A percentile compares a stretch with the other conserved stretches of the same genome.
Conservation (phyloP, 35 echinoderm and acorn worm genomes). For the Diadema setosum region DNA sequence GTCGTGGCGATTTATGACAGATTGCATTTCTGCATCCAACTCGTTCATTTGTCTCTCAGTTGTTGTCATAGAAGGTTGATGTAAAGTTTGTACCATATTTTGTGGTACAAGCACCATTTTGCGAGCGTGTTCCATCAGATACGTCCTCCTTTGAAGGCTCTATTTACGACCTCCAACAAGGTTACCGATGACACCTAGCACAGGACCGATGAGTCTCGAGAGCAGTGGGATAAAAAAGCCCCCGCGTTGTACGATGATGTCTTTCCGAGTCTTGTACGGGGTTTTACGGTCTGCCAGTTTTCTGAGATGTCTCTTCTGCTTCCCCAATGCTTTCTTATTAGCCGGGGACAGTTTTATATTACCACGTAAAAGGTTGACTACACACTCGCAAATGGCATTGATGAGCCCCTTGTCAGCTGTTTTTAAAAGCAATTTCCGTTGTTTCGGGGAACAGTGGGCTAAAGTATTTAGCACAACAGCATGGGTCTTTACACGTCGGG, state of each 20-base stretch:
- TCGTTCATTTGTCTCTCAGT: neutral
- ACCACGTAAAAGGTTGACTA: neutral
- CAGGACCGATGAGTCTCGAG: neutral
- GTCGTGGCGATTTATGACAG: neutral
- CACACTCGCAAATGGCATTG: constrained; percentile 23
- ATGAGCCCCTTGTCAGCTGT: constrained; percentile 24
- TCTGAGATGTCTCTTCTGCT: neutral
- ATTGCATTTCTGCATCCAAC: neutral
- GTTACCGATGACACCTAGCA: neutral
- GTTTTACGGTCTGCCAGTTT: neutral
- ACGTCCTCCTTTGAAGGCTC: too few relatives aligned
- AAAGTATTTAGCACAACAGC: constrained; percentile 43
- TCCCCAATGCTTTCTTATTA: neutral
- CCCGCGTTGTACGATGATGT: neutral
- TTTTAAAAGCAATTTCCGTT: constrained; percentile 32
- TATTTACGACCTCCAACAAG: neutral
- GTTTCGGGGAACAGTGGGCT: constrained; percentile 28
- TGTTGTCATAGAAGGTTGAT: neutral
- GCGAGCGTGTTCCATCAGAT: neutral
- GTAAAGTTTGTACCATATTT: neutral
- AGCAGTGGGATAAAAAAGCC: neutral
- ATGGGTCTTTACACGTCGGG: constrained; percentile 48
- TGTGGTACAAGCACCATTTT: neutral
- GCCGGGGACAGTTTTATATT: neutral
- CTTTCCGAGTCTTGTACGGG: neutral